Evolutionary conservation across 2,888 invertebrate species (phyloP), one percentile per base, ranked within the genome.

Genomic region (Phymatocera aterrima): DNA sequence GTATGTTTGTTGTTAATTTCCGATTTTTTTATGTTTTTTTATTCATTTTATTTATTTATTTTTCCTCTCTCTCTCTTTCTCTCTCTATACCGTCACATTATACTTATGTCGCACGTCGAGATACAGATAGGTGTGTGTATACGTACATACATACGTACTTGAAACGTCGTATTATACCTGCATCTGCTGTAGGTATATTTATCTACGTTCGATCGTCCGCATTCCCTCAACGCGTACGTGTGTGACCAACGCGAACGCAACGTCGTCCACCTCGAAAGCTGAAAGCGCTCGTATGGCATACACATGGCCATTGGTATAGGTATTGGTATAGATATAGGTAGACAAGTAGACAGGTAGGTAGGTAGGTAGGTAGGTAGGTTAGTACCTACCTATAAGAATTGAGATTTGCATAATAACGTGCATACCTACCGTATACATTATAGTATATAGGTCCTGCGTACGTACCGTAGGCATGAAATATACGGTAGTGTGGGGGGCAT

Each of bases 321-420:
- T n/a, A n/a, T n/a, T n/a, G n/a, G n/a, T n/a, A n/a, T n/a, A n/a
- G n/a, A n/a, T n/a, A n/a, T n/a, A n/a, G n/a, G n/a, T n/a, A n/a
- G n/a, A n/a, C n/a, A n/a, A n/a, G n/a, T n/a, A n/a, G n/a, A n/a
- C n/a, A n/a, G n/a, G n/a, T n/a, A n/a, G n/a, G n/a, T n/a, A n/a
- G n/a, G n/a, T n/a, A n/a, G n/a, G n/a, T n/a, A n/a, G n/a, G n/a
- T n/a, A n/a, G n/a, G n/a, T n/a, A n/a, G n/a, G n/a, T n/a, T n/a
- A n/a, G n/a, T n/a, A n/a, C n/a, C n/a, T 85, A 83, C 84, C 84
- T 83, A 80, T 65, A 82, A 82, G 83, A 85, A 86, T 85, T 85
- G 80, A 80, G 77, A 86, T 86, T 86, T 85, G 85, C 86, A 85
- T 86, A 86, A 86, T 84, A 83, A 86, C 82, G 37, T 64, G 37